phyloP scores from a whole-genome alignment of 2,113 vertebrate species.

The Lichenostomus cassidix region DNA sequence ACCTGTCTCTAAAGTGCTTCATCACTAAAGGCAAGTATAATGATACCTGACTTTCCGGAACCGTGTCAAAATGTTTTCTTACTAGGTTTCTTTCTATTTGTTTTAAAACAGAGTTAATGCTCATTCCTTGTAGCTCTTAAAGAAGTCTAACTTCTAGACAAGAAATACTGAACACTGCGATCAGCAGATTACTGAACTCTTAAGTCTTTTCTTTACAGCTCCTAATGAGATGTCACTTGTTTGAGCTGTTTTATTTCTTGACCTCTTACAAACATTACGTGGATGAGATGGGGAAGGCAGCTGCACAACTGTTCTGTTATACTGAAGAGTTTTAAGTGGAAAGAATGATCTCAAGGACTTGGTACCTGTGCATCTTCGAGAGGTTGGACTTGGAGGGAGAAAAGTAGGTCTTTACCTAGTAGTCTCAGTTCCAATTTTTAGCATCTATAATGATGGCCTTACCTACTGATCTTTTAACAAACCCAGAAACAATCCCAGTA shows the following conservation, averaged over 20 bases:
- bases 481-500: background rate
- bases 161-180: conserved; percentile 22
- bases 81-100: background rate
- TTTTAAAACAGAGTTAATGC: background rate
- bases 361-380: background rate
- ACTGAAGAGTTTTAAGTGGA: background rate
- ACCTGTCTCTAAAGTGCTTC: conserved; percentile 58
- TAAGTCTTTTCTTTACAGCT: background rate
- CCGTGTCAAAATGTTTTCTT: background rate
- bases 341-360: background rate
- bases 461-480: background rate
- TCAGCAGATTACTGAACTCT: conserved; percentile 20
- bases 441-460: fast-evolving
- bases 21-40: conserved; percentile 45
- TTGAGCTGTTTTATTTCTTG: background rate
- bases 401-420: background rate
- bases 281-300: background rate
- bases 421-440: background rate
- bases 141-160: background rate
- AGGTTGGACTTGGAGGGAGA: background rate
- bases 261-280: background rate
- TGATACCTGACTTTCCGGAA: conserved; percentile 55
- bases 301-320: background rate
- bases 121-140: background rate
- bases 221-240: background rate